Base-by-base conservation (phyloP, 1,140 invertebrate genomes). In the Sarcophaga bullata region DNA sequence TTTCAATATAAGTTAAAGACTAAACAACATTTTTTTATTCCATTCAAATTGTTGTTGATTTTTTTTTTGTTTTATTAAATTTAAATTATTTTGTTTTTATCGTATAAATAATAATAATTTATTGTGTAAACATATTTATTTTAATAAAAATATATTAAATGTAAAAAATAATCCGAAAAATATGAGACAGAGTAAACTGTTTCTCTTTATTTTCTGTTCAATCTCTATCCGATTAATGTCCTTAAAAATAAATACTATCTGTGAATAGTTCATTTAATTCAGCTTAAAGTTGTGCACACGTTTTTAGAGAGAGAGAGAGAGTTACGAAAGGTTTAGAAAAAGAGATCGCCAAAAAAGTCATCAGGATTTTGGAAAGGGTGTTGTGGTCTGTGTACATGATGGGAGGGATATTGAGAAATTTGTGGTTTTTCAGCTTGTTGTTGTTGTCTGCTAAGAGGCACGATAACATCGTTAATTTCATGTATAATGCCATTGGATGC, bases 401-500 rank as follows among this genome's bases (percentile, higher is more conserved):
- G 15, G 9, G 15, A 17, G 46, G n/a, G 75, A 19, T 50, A 50
- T 50, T 78, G 75, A 8, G n/a, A n/a, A 0, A 10, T 17, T n/a
- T 81, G 49, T 6, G 49, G 48, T 50, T 81, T 80, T 49, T 76
- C 52, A 62, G 49, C 73, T 82, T 85, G 86, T n/a, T 86, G 90
- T 9, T 84, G 84, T 17, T 84, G 75, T 46, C 72, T 78, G 68
- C 17, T 17, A 46, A 50, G 52, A 19, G 86, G 84, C 49, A 87
- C 85, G 52, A 92, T 89, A 62, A 92, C 91, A 84, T 90, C 90
- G 85, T 93, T 93, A 76, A 93, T 91, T 73, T 92, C 91, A 85
- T 94, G 93, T 5, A 94, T 85, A 50, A 94, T 91, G 68, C 93
- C 93, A 87, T 94, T 94, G 13, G 90, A 91, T 73, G 92, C 92